Base-by-base conservation (phyloP, 2,113 vertebrate species). In the Gymnarchus niloticus region DNA sequence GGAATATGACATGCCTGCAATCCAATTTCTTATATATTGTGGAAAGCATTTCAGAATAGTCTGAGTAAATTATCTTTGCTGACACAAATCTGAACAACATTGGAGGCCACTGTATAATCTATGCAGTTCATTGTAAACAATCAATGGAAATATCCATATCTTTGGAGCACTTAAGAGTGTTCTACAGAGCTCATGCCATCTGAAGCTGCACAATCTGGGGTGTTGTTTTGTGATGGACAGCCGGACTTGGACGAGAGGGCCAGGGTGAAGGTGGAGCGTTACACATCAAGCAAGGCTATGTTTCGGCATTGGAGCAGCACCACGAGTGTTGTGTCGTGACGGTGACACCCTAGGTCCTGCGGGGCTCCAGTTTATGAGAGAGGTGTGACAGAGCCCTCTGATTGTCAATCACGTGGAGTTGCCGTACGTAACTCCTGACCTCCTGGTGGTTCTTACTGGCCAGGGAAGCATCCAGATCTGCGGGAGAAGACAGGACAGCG, bases 321-420 rank as follows among this genome's bases (percentile, higher is more conserved):
- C 92, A 86, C 90, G 89, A 91, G 89, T 88, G 89, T 89, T 90
- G 89, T 92, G 88, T 44, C 56, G 57, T 77, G n/a, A 33, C 65
- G 57, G 23, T 8, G 84, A 80, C 48, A 59, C 87, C 92, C 96
- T 94, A 99, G 88, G 96, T 94, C 91, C 97, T 93, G 52, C 97
- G 96, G 84, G 97, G 98, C 91, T 99, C 98, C 93, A 99, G 92
- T 87, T 96, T 96, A 91, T 99, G 97, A 89, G 98, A 99, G 93
- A 99, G 96, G 94, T 99, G 97, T 33, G 98, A 99, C 93, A 99
- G 94, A 88, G 95, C 97, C 94, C 98, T 97, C 96, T 99, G 98
- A 96, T 98, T 99, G 96, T 99, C 98, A 91, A 99, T 96, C 94
- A 99, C 98, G 83, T 95, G 96, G 92, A 99, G 96, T 94, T 99